Conservation (phyloP, 2,888 invertebrate species). For the Callimorpha dominula region DNA sequence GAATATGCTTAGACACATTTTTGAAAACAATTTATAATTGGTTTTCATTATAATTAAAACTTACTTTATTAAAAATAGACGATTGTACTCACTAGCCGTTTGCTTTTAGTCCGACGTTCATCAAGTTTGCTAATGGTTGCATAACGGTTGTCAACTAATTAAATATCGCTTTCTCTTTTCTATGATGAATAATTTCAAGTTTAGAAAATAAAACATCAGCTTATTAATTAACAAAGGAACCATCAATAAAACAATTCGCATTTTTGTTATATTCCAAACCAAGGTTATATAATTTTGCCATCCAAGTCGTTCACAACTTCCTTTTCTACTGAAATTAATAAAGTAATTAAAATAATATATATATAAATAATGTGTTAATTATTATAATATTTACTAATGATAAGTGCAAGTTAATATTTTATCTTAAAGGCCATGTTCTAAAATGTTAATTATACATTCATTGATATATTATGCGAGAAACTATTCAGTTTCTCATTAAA, state of each 20-base stretch:
- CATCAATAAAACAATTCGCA: neutral
- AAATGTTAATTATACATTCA: neutral
- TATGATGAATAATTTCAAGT: slow-evolving; percentile 2
- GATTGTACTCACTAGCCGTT: no score
- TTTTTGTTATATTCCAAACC: neutral
- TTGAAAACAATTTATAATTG: no score
- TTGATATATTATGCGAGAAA: slow-evolving; percentile 21
- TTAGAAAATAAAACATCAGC: neutral
- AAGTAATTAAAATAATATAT: slow-evolving; percentile 16
- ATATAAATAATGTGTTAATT: slow-evolving; percentile 1
- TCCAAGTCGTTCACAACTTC: slow-evolving; percentile 3
- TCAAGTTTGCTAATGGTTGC: neutral
- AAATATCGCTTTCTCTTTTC: slow-evolving; percentile 10
- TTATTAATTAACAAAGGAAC: neutral
- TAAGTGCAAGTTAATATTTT: slow-evolving; percentile 14
- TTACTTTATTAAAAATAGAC: no score
- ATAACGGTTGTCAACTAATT: neutral
- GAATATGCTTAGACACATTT: neutral
- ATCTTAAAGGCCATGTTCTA: slow-evolving; percentile 5
- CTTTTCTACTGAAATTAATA: neutral
- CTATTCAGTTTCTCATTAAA: slow-evolving; percentile 12
- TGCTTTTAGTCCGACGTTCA: no score
- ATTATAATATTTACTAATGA: slow-evolving; percentile 30
- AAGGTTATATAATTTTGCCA: slow-evolving; percentile 11
- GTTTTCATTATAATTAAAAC: no score